Percentiles rank a stretch among this genome's conserved stretches.
Conservation (phyloP, 2,113 vertebrate genomes). For the Chionodraco myersi region DNA sequence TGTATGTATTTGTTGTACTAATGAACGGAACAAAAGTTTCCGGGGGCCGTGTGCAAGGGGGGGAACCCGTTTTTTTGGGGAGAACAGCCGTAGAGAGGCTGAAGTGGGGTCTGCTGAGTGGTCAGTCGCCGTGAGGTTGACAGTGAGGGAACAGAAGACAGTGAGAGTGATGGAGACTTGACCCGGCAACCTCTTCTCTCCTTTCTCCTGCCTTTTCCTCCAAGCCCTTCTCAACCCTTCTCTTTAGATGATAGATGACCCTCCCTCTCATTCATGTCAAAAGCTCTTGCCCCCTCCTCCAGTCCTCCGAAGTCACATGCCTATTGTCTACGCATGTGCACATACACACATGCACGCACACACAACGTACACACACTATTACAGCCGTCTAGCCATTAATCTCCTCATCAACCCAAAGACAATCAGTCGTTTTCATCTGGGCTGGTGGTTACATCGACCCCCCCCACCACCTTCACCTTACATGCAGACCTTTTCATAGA, state of each 20-base stretch:
- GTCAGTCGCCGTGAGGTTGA: slow-evolving; percentile 57
- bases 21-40: slow-evolving; percentile 78
- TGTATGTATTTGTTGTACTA: slow-evolving; percentile 78
- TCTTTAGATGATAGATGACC: slow-evolving; percentile 73
- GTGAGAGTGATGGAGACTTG: slow-evolving; percentile 65
- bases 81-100: slow-evolving; percentile 30
- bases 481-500: slow-evolving; percentile 39
- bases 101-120: slow-evolving; percentile 57
- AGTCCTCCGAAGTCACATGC: slow-evolving; percentile 53
- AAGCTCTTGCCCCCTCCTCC: slow-evolving; percentile 40
- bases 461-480: slow-evolving; percentile 36
- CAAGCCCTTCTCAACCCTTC: slow-evolving; percentile 50
- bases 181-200: slow-evolving; percentile 58
- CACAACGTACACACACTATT: slow-evolving; percentile 9
- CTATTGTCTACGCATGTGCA: slow-evolving; percentile 46
- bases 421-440: slow-evolving; percentile 58
- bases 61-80: slow-evolving; percentile 14
- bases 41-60: slow-evolving; percentile 48
- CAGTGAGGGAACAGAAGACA: slow-evolving; percentile 56
- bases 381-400: slow-evolving; percentile 26
- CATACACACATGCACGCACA: slow-evolving; percentile 4
- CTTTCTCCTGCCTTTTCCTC: slow-evolving; percentile 60
- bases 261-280: slow-evolving; percentile 61
- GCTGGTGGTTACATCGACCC: slow-evolving; percentile 25
- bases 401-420: slow-evolving; percentile 31